Percentiles rank a stretch among this genome's conserved stretches.
These are phyloP conservation scores for Callipepla squamata DNA, from an alignment of 2,113 vertebrate genomes.

Conservation along the genomic window DNA sequence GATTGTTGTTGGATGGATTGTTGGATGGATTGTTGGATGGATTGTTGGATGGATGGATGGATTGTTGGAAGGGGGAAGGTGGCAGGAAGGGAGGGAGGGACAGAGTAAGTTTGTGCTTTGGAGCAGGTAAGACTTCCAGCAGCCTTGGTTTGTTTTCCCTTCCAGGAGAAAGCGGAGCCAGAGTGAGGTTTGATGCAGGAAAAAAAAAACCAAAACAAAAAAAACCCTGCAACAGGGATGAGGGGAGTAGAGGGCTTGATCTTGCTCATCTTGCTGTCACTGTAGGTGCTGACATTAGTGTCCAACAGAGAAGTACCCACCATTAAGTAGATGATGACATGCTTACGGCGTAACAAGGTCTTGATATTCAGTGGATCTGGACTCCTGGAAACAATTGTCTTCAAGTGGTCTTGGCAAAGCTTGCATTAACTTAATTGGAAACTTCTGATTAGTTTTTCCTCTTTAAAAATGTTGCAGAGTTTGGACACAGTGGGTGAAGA, in stretches of 20 bases:
- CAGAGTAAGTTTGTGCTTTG: no score
- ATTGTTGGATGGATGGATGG: neutral
- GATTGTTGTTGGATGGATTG: neutral
- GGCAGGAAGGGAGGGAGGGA: no score
- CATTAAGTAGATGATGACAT: neutral
- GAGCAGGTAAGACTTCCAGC: neutral
- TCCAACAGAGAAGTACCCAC: neutral
- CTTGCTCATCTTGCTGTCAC: fast-evolving
- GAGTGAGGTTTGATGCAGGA: neutral
- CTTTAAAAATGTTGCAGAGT: neutral
- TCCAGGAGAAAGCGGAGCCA: neutral
- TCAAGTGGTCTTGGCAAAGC: conserved; percentile 40
- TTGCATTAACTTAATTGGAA: conserved; percentile 43
- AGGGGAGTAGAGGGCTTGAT: neutral
- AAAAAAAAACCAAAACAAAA: no score
- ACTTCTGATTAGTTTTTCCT: conserved; percentile 56
- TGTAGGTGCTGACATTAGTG: neutral
- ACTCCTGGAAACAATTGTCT: conserved; percentile 59
- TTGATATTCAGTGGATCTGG: neutral
- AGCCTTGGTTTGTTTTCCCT: neutral
- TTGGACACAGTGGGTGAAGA: conserved; percentile 7
- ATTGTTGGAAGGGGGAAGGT: no score
- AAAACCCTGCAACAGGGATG: neutral
- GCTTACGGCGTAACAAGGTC: neutral
- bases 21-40: neutral